Percentiles rank a stretch among this genome's conserved stretches.
These are phyloP conservation scores for Notolepis coatsorum DNA, from an alignment of 2,797 vertebrate genomes.

Conservation along the genomic window DNA sequence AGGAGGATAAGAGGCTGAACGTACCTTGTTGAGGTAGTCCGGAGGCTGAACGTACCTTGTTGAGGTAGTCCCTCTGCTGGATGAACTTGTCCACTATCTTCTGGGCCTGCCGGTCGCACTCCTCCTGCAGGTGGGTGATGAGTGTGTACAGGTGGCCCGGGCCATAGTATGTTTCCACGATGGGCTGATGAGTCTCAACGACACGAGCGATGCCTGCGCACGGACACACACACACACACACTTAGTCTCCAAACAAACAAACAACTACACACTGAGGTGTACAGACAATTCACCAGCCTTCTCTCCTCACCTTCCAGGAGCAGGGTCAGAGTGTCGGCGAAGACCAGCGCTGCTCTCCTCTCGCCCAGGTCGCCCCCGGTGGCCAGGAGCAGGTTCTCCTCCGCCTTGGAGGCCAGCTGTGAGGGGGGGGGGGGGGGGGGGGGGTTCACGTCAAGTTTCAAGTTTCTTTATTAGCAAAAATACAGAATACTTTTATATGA, in stretches of 20 bases:
- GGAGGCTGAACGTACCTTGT: slow-evolving; percentile 92
- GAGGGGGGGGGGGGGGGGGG: too few species aligned
- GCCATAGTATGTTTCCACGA: slow-evolving; percentile 97
- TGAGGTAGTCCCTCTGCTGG: slow-evolving; percentile 92
- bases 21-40: slow-evolving; percentile 93
- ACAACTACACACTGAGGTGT: background rate
- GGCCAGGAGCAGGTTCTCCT: slow-evolving; percentile 93
- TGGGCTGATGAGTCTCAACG: slow-evolving; percentile 96
- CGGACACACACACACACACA: slow-evolving; percentile 17
- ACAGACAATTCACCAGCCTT: background rate
- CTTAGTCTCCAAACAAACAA: background rate
- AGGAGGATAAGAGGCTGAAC: too few species aligned
- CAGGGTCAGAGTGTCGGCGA: slow-evolving; percentile 94
- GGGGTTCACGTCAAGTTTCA: too few species aligned
- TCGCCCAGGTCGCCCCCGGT: slow-evolving; percentile 90
- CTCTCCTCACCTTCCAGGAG: slow-evolving; percentile 90
- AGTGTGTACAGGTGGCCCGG: slow-evolving; percentile 92
- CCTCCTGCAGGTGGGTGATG: slow-evolving; percentile 93
- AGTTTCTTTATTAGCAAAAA: too few species aligned
- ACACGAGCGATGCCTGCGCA: slow-evolving; percentile 92
- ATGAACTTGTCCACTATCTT: slow-evolving; percentile 96
- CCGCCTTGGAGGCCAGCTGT: slow-evolving; percentile 94
- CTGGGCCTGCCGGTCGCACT: slow-evolving; percentile 94
- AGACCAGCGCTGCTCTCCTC: slow-evolving; percentile 90
- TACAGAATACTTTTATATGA: too few species aligned